These are phyloP conservation scores for Busseola fusca DNA, from an alignment of 2,888 invertebrate genomes.

Conservation along the genomic window DNA sequence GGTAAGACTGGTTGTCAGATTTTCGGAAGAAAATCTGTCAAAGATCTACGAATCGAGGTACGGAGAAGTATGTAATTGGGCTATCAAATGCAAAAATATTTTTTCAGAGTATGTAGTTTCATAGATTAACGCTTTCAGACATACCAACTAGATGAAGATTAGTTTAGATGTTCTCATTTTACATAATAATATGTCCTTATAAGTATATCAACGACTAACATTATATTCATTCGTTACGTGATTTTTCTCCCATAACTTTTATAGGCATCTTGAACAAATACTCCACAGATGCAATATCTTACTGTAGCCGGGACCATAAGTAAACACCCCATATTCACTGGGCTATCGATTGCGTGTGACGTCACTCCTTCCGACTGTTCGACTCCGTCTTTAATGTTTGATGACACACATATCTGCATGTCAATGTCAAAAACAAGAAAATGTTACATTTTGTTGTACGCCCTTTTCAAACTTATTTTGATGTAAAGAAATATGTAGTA, in stretches of 20 bases:
- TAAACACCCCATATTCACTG: conserved; percentile 6
- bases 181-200: background rate
- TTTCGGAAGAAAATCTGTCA: no score
- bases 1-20: no score
- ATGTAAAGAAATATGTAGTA: background rate
- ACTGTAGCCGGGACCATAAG: conserved; percentile 1
- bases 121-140: no score
- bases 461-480: background rate
- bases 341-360: conserved; percentile 19
- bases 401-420: background rate
- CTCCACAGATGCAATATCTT: conserved; percentile 11
- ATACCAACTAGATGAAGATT: no score
- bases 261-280: conserved; percentile 14
- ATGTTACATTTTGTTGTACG: background rate
- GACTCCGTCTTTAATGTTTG: conserved; percentile 9
- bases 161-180: background rate
- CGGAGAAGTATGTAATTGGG: no score
- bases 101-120: no score
- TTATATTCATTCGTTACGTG: conserved; percentile 3
- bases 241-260: conserved; percentile 7
- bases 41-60: no score
- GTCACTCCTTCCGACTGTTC: conserved; percentile 1
- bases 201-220: background rate
- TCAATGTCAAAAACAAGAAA: background rate
- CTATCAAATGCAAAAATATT: no score